Evolutionary conservation across 2,888 invertebrate species (phyloP).

Genomic region (Kryphioiulus occultus): DNA sequence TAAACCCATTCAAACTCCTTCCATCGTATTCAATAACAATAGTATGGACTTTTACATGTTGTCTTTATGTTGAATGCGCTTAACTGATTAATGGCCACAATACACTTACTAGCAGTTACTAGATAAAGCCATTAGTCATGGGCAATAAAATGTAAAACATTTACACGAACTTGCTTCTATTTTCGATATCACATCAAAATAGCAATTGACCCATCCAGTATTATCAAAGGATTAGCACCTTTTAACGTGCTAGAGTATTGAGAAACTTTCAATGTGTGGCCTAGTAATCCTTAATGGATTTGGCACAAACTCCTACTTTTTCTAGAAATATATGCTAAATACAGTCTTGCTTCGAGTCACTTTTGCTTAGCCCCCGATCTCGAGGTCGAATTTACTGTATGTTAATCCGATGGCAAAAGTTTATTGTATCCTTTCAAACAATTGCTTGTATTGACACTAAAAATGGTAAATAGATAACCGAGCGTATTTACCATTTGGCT

Average conservation of each 20-base stretch:
- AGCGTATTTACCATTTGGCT: not conserved
- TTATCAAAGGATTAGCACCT: too few species aligned
- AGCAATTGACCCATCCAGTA: too few species aligned
- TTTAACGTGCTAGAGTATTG: not conserved
- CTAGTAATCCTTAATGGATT: not conserved
- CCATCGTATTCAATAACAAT: too few species aligned
- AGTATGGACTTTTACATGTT: too few species aligned
- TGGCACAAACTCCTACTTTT: not conserved
- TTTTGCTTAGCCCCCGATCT: not conserved
- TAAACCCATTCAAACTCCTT: too few species aligned
- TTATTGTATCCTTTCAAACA: not conserved
- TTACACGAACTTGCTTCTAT: too few species aligned
- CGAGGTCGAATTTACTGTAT: not conserved
- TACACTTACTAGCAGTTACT: too few species aligned
- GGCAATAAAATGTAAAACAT: too few species aligned
- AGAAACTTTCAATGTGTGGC: not conserved
- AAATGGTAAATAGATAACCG: not conserved
- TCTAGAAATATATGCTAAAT: not conserved
- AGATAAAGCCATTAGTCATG: too few species aligned
- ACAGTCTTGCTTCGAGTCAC: not conserved
- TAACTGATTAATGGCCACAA: too few species aligned
- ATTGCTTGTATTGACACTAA: not conserved
- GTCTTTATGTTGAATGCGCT: too few species aligned
- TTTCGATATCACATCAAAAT: too few species aligned
- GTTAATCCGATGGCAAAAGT: not conserved